Conservation (phyloP, 2,797 vertebrate genomes). For the Hemitrygon akajei region DNA sequence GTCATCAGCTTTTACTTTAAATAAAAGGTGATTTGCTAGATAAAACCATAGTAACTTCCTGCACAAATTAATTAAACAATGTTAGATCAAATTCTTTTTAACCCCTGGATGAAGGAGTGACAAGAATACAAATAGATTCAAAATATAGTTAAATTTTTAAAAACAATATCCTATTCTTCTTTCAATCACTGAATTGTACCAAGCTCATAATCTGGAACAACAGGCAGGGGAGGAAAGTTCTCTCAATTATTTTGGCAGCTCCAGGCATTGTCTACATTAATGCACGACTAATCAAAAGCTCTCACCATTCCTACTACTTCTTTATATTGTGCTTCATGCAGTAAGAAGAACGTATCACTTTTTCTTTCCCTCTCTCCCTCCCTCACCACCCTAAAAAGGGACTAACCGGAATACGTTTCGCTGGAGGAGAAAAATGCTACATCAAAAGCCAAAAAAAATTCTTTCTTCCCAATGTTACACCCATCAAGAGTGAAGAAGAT, state of each 20-base stretch:
- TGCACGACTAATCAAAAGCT: background rate
- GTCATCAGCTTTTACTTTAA: background rate
- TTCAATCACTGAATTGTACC: background rate
- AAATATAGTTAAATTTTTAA: no score
- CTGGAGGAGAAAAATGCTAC: constrained; percentile 92
- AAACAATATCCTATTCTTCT: background rate
- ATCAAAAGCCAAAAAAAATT: constrained; percentile 86
- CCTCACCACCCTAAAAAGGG: constrained; percentile 62
- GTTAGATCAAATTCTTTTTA: background rate
- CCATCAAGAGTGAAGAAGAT: constrained; percentile 59
- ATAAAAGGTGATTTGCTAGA: no score
- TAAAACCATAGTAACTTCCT: no score
- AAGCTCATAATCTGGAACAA: background rate
- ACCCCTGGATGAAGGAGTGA: no score
- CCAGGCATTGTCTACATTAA: background rate
- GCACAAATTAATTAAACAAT: background rate
- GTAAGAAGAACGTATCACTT: background rate
- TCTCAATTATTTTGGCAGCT: background rate
- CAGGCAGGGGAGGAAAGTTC: background rate
- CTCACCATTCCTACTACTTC: background rate
- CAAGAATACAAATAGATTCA: background rate
- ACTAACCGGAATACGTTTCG: constrained; percentile 86
- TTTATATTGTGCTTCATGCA: constrained; percentile 13
- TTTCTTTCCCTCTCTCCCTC: no score
- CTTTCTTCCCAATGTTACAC: constrained; percentile 73